phyloP scores from a whole-genome alignment of 2,113 vertebrate species.

The Platysteira castanea region DNA sequence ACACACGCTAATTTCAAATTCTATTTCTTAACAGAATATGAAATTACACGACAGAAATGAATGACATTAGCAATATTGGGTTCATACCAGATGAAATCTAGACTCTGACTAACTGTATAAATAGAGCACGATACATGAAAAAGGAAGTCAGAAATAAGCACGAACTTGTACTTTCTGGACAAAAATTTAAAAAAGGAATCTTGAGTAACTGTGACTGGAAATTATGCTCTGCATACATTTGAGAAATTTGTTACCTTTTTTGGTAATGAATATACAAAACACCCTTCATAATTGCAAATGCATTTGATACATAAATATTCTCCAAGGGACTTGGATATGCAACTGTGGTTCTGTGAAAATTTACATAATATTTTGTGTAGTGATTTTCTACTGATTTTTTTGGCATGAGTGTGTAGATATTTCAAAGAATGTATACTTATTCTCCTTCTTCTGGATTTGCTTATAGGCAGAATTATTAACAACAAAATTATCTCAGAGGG shows the following conservation, averaged over 20 bases:
- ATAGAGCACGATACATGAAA: not conserved
- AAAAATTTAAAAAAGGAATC: not conserved
- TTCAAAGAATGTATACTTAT: accelerated
- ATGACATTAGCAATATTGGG: not conserved
- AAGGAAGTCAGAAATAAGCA: not conserved
- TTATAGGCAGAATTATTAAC: not conserved
- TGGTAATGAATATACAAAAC: not conserved
- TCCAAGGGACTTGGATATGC: not conserved
- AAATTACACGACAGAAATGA: slow-evolving; percentile 19
- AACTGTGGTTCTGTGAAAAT: not conserved
- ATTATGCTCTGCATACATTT: not conserved
- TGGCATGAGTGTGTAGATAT: not conserved
- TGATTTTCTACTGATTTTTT: not conserved
- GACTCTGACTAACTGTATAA: not conserved
- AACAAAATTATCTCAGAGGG: not conserved
- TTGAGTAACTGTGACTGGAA: not conserved
- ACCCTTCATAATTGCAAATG: not conserved
- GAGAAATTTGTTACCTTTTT: not conserved
- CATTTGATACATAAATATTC: not conserved
- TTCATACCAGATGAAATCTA: not conserved
- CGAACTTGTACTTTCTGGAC: not conserved
- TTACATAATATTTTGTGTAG: not conserved
- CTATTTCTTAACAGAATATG: not conserved
- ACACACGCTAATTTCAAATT: not conserved
- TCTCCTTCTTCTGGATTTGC: not conserved